Conservation (phyloP, 1,140 invertebrate genomes). For the Drosophila parvula region DNA sequence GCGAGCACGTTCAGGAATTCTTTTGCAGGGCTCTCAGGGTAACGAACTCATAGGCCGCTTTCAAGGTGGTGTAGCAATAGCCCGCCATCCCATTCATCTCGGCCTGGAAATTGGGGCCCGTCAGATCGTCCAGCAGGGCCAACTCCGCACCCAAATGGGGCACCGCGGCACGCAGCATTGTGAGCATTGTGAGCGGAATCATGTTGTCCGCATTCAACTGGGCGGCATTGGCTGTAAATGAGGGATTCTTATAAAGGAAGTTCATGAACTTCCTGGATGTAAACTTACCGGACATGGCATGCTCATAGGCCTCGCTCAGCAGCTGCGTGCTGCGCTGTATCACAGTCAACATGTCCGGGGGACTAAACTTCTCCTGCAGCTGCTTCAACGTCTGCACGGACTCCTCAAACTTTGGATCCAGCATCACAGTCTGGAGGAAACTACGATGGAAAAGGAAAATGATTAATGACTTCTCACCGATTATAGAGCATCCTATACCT, state of each 20-base stretch:
- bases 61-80: slow-evolving; percentile 82
- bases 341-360: slow-evolving; percentile 81
- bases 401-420: slow-evolving; percentile 61
- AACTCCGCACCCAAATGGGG: slow-evolving; percentile 83
- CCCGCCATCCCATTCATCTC: slow-evolving; percentile 83
- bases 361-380: slow-evolving; percentile 81
- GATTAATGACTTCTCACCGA: background rate
- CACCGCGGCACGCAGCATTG: slow-evolving; percentile 77
- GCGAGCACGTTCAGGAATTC: slow-evolving; percentile 27
- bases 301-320: slow-evolving; percentile 76
- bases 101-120: slow-evolving; percentile 76
- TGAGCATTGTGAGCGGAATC: slow-evolving; percentile 77
- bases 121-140: slow-evolving; percentile 79
- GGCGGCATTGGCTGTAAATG: slow-evolving; percentile 54
- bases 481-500: slow-evolving; percentile 28
- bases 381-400: slow-evolving; percentile 75
- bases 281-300: slow-evolving; percentile 60
- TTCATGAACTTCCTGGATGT: too few relatives aligned
- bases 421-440: slow-evolving; percentile 67
- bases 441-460: slow-evolving; percentile 29
- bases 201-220: slow-evolving; percentile 79
- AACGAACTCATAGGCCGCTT: slow-evolving; percentile 73
- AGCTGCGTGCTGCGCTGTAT: slow-evolving; percentile 80
- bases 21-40: slow-evolving; percentile 57
- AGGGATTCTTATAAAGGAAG: too few relatives aligned